phyloP scores from a whole-genome alignment of 2,888 invertebrate genomes.

The Hermodice carunculata region DNA sequence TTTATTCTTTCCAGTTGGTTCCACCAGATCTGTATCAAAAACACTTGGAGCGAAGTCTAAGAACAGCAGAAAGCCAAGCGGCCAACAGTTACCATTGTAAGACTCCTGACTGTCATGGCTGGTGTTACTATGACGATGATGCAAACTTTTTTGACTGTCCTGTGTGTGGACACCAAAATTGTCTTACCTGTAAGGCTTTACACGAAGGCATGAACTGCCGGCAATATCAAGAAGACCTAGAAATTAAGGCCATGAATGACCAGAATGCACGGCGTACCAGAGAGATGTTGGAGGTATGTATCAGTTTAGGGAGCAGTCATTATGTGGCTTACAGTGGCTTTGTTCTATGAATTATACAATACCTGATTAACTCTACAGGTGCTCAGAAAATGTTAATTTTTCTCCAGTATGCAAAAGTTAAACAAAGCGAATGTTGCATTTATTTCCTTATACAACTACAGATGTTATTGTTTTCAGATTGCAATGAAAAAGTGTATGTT shows the following conservation, averaged over 20 bases:
- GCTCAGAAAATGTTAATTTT: too few species aligned
- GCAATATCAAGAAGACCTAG: constrained; percentile 80
- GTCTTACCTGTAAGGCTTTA: constrained; percentile 89
- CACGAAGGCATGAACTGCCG: constrained; percentile 85
- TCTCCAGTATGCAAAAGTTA: too few species aligned
- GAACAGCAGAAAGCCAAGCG: constrained; percentile 84
- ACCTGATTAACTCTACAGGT: too few species aligned
- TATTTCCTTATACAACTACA: too few species aligned
- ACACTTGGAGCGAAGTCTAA: constrained; percentile 83
- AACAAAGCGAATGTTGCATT: too few species aligned
- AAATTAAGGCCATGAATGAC: constrained; percentile 76
- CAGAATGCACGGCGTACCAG: constrained; percentile 82
- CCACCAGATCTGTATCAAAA: constrained; percentile 81
- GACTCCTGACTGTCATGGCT: constrained; percentile 88
- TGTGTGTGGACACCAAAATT: constrained; percentile 84
- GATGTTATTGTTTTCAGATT: too few species aligned
- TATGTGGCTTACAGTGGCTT: too few species aligned
- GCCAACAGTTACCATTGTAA: constrained; percentile 90
- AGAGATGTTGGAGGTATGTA: constrained; percentile 78
- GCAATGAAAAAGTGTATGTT: too few species aligned
- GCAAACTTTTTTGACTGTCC: constrained; percentile 88
- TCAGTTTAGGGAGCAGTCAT: too few species aligned
- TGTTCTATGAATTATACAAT: too few species aligned
- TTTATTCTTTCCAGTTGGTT: constrained; percentile 74
- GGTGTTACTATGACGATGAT: constrained; percentile 90